These are phyloP conservation scores for Heliangelus exortis DNA, from an alignment of 2,797 vertebrate species.

Conservation along the genomic window DNA sequence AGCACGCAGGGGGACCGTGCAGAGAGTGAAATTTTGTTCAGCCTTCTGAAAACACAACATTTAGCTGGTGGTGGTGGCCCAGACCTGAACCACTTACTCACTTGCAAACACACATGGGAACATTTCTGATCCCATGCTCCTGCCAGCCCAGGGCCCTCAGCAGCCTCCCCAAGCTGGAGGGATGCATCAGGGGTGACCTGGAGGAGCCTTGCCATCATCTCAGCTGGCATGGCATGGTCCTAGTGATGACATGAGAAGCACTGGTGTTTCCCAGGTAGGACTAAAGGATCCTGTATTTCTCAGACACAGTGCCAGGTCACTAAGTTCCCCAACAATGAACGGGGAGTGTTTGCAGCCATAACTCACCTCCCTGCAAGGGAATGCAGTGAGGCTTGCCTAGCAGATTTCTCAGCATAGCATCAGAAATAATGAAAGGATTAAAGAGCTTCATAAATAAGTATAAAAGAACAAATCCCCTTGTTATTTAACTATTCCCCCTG, in stretches of 20 bases:
- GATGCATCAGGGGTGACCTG: fast-evolving
- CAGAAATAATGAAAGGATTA: neutral
- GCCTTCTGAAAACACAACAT: neutral
- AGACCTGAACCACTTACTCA: neutral
- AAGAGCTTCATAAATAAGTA: neutral
- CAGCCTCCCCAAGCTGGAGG: neutral
- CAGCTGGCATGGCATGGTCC: neutral
- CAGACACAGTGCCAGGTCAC: neutral
- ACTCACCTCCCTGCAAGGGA: neutral
- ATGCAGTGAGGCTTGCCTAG: neutral
- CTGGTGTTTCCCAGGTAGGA: neutral
- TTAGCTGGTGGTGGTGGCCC: neutral
- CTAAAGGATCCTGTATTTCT: neutral
- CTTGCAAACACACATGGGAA: neutral
- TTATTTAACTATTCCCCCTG: neutral
- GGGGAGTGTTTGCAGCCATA: neutral
- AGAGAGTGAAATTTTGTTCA: neutral
- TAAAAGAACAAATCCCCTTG: neutral
- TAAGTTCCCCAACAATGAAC: neutral
- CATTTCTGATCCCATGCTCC: neutral
- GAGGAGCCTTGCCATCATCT: fast-evolving
- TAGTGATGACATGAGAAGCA: neutral
- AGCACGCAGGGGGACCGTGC: fast-evolving
- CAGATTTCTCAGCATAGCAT: neutral
- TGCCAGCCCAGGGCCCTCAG: neutral